Percentiles rank a stretch among this genome's conserved stretches.
These are phyloP conservation scores for Pelecanus crispus DNA, from an alignment of 2,113 vertebrate genomes.

Conservation along the genomic window DNA sequence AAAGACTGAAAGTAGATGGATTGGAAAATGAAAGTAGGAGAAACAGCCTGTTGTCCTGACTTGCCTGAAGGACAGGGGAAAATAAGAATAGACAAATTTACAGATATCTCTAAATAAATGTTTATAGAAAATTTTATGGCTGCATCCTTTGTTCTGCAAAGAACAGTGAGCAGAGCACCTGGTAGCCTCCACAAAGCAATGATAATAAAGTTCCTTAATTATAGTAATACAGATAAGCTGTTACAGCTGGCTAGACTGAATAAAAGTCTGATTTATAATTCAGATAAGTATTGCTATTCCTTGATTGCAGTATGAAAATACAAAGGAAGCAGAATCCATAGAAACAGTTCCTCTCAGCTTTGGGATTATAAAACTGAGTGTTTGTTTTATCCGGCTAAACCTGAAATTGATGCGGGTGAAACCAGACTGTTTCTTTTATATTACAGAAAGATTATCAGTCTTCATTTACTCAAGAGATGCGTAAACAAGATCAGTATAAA, in stretches of 20 bases:
- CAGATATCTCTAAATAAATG: neutral
- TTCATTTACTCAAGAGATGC: neutral
- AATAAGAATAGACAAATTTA: neutral
- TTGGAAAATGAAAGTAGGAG: neutral
- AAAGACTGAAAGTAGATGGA: neutral
- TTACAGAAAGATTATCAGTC: neutral
- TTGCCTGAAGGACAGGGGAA: neutral
- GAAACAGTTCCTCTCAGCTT: neutral
- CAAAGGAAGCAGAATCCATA: neutral
- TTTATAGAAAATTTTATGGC: neutral
- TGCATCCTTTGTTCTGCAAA: neutral
- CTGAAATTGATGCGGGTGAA: neutral
- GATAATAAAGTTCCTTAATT: conserved; percentile 14
- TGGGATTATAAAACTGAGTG: neutral
- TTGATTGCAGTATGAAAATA: neutral
- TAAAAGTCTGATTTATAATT: conserved; percentile 35
- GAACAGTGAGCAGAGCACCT: neutral
- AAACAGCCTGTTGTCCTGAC: neutral
- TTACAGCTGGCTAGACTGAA: conserved; percentile 2
- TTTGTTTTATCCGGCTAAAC: neutral
- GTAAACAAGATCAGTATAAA: neutral
- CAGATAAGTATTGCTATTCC: neutral
- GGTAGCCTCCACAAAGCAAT: neutral
- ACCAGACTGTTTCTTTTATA: neutral
- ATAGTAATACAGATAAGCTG: neutral